Base-by-base conservation (phyloP, 2,113 vertebrate genomes). In the Theropithecus gelada region DNA sequence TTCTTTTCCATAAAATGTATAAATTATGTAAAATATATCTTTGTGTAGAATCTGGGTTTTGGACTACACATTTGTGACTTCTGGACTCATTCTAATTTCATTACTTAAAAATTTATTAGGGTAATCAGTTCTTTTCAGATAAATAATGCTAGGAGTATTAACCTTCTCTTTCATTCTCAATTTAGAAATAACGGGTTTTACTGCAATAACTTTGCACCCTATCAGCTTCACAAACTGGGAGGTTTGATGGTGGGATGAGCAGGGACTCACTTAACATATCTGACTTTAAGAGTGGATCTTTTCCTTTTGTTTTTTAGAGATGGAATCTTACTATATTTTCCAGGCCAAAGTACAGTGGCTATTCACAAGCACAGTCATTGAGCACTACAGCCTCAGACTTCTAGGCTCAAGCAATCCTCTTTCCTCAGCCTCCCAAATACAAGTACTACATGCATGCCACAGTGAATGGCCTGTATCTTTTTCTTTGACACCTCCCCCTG, bases 61-160 rank as follows among this genome's bases (percentile, higher is more conserved):
- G 16, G 40, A 43, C 18, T 12, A n/a, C 22, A 48, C 52, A 66
- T 55, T 88, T 70, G 20, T 91, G 59, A 90, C 32, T 50, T 91
- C 61, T 88, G 27, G 25, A 72, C 27, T 45, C 72, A 90, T 84
- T 85, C 16, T 96, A 81, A 40, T 88, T 27, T 4, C n/a, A 70
- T 52, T 75, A 17, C 57, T 45, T 95, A 35, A 61, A 91, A 96
- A 73, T 93, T 32, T 32, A 27, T 81, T 70, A 72, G 10, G 57
- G 52, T 90, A 70, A 75, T 81, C 35, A 81, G 83, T 79, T 50
- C 40, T 81, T 94, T 85, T 66, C 35, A 43, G 64, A 88, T 64
- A 64, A 88, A 91, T 93, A 84, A 88, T 91, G 17, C 40, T 82
- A 22, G 48, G 40, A 84, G 27, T 52, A 79, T 95, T 87, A 83